Evolutionary conservation across 2,113 vertebrate species (phyloP).

Genomic region (Halcyon senegalensis): DNA sequence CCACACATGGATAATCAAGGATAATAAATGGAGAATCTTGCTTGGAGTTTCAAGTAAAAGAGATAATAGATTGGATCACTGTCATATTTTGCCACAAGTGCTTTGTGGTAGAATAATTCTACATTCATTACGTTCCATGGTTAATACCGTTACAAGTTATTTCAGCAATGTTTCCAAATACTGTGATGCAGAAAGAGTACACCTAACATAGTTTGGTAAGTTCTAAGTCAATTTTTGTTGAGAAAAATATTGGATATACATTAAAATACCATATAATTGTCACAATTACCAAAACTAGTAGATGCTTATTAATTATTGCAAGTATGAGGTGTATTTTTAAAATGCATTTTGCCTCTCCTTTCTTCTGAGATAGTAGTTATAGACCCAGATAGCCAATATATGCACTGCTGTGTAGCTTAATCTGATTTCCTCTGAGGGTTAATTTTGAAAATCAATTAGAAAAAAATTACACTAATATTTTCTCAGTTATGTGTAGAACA

Average conservation of each 20-base stretch:
- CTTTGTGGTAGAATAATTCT: neutral
- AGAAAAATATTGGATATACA: neutral
- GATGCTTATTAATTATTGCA: neutral
- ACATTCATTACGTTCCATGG: neutral
- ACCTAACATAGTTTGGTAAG: neutral
- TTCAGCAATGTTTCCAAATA: neutral
- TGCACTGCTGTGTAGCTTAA: neutral
- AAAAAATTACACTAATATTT: neutral
- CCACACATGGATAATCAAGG: neutral
- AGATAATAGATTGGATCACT: neutral
- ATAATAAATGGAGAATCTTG: neutral
- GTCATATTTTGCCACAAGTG: neutral
- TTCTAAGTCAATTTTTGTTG: neutral
- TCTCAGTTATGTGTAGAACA: neutral
- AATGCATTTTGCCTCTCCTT: neutral
- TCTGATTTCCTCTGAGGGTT: neutral
- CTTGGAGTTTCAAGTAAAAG: neutral
- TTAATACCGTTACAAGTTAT: neutral
- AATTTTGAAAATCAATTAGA: neutral
- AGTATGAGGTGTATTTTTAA: neutral
- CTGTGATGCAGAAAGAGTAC: neutral
- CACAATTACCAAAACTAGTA: neutral
- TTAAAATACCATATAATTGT: neutral
- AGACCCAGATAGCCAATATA: neutral
- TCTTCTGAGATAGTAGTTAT: neutral